phyloP scores from a whole-genome alignment of 1,140 invertebrate genomes.

The Danaus melanippus region DNA sequence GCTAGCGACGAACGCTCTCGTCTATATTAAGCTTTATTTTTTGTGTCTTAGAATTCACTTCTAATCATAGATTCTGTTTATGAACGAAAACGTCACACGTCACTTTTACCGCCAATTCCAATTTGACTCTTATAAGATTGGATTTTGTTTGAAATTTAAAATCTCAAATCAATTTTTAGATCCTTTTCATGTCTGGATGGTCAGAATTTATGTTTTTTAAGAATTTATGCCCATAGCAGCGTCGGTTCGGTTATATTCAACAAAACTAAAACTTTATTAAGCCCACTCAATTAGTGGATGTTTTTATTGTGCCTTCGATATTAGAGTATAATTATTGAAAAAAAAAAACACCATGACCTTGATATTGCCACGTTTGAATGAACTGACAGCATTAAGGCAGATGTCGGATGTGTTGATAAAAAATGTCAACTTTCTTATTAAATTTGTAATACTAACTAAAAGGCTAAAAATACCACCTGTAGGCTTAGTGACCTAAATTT shows the following conservation, averaged over 20 bases:
- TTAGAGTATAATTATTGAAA: conserved; percentile 4
- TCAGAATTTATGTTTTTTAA: conserved; percentile 68
- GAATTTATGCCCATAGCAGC: conserved; percentile 58
- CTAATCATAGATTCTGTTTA: conserved; percentile 55
- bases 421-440: too few species aligned
- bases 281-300: conserved; percentile 67
- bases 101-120: conserved; percentile 39
- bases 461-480: too few species aligned
- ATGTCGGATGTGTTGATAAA: too few species aligned
- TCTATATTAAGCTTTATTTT: conserved; percentile 65
- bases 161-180: conserved; percentile 17
- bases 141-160: conserved; percentile 37
- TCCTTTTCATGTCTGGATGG: conserved; percentile 24
- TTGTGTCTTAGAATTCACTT: conserved; percentile 62
- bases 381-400: too few species aligned
- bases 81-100: conserved; percentile 47
- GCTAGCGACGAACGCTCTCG: conserved; percentile 28
- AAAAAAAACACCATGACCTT: not conserved
- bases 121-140: conserved; percentile 51
- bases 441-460: too few species aligned
- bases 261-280: conserved; percentile 67
- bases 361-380: too few species aligned
- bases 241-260: conserved; percentile 63
- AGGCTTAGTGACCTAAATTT: too few species aligned
- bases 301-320: conserved; percentile 57